These are phyloP conservation scores for Drosophila bocki DNA, from an alignment of 1,140 invertebrate species.

Conservation along the genomic window DNA sequence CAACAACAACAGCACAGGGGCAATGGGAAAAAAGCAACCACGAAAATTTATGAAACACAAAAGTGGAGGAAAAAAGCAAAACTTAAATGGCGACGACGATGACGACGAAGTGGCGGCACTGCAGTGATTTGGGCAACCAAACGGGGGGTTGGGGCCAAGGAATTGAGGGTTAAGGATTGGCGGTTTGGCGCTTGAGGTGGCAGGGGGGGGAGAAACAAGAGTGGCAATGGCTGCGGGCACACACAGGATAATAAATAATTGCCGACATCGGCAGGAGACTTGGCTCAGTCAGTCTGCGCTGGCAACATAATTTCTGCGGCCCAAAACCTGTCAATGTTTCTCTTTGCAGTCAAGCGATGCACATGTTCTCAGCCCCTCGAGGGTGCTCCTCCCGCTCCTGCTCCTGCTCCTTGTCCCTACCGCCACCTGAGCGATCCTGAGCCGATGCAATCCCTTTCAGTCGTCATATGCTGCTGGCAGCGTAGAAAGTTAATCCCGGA, in stretches of 20 bases:
- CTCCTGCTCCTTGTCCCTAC: constrained; percentile 16
- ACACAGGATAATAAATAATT: constrained; percentile 81
- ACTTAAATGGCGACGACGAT: constrained; percentile 74
- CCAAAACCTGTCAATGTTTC: constrained; percentile 54
- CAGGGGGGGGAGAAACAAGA: constrained; percentile 49
- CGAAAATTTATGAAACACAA: constrained; percentile 78
- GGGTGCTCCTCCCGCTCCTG: constrained; percentile 21
- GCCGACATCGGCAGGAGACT: constrained; percentile 46
- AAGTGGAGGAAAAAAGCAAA: constrained; percentile 60
- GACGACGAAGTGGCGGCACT: constrained; percentile 50
- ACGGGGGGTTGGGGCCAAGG: constrained; percentile 1
- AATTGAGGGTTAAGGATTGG: constrained; percentile 8
- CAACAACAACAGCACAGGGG: constrained; percentile 12
- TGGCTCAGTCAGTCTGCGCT: constrained; percentile 34
- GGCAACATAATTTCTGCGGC: constrained; percentile 74
- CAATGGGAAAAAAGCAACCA: constrained; percentile 64
- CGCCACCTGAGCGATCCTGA: constrained; percentile 28
- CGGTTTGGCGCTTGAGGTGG: constrained; percentile 20
- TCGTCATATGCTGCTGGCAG: constrained; percentile 68
- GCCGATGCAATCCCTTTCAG: constrained; percentile 12
- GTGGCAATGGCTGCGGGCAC: constrained; percentile 68
- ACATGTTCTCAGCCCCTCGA: constrained; percentile 47
- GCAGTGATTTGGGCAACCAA: constrained; percentile 56
- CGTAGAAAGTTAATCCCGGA: constrained; percentile 68
- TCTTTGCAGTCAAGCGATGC: constrained; percentile 27